These are phyloP conservation scores for Paracanthobrama guichenoti DNA, from an alignment of 2,113 vertebrate genomes.

Conservation along the genomic window DNA sequence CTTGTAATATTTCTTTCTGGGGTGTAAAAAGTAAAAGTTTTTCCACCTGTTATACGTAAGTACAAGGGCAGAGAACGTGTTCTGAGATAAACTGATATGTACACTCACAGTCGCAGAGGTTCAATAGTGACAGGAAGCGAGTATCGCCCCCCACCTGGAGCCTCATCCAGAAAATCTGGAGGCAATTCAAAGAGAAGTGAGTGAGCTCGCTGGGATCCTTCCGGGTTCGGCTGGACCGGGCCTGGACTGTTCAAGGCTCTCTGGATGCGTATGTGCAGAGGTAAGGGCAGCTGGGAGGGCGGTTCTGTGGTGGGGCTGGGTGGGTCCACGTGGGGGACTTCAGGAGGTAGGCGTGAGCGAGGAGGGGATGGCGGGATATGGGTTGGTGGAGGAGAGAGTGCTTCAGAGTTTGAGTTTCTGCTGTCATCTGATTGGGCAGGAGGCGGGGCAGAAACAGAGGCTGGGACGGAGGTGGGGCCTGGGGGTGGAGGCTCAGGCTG, in stretches of 20 bases:
- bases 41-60: neutral
- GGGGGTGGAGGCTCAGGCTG: slow-evolving; percentile 46
- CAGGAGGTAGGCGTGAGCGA: slow-evolving; percentile 43
- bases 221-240: slow-evolving; percentile 70
- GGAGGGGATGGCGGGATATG: slow-evolving; percentile 75
- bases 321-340: slow-evolving; percentile 52
- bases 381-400: slow-evolving; percentile 55
- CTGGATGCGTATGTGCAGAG: slow-evolving; percentile 91
- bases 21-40: too few relatives aligned
- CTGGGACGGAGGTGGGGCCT: slow-evolving; percentile 56
- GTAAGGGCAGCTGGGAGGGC: slow-evolving; percentile 77
- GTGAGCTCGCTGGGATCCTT: slow-evolving; percentile 84
- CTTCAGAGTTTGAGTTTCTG: slow-evolving; percentile 40
- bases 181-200: slow-evolving; percentile 85
- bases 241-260: slow-evolving; percentile 85
- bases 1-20: too few relatives aligned
- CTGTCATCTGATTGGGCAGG: slow-evolving; percentile 39
- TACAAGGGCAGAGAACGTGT: neutral
- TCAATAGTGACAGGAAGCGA: slow-evolving; percentile 92
- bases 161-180: slow-evolving; percentile 68
- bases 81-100: neutral
- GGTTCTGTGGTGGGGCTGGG: slow-evolving; percentile 68
- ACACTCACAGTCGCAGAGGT: slow-evolving; percentile 93
- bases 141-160: slow-evolving; percentile 62
- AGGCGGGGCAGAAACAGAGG: slow-evolving; percentile 47